Percentiles rank a stretch among this genome's conserved stretches.
These are phyloP conservation scores for Notiomystis cincta DNA, from an alignment of 2,113 vertebrate species.

Conservation along the genomic window DNA sequence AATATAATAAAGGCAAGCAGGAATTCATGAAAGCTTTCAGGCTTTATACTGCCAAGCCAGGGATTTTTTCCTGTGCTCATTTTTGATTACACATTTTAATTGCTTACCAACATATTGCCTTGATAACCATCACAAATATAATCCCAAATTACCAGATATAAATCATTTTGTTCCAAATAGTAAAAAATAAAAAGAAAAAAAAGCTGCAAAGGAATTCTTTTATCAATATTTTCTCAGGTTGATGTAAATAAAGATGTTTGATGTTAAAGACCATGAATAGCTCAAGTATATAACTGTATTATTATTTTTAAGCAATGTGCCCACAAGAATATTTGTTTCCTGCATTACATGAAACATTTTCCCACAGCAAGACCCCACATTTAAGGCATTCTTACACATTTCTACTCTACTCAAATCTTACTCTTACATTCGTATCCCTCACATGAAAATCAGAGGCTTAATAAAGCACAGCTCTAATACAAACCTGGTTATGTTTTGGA, in stretches of 20 bases:
- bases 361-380: background rate
- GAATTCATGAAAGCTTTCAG: constrained; percentile 22
- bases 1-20: background rate
- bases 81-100: constrained; percentile 45
- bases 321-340: background rate
- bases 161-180: background rate
- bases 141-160: constrained; percentile 28
- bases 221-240: background rate
- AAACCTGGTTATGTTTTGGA: background rate
- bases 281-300: background rate
- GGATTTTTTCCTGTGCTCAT: background rate
- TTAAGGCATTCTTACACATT: background rate
- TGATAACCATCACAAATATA: constrained; percentile 39
- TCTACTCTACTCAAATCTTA: background rate
- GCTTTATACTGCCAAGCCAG: background rate
- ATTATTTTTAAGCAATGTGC: background rate
- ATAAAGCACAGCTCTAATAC: background rate
- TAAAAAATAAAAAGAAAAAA: background rate
- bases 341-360: background rate
- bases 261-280: background rate
- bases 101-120: constrained; percentile 30
- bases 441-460: background rate
- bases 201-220: background rate
- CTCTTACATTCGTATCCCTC: background rate
- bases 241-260: background rate